phyloP scores from a whole-genome alignment of 2,797 vertebrate species.

The Pangasius macronema region DNA sequence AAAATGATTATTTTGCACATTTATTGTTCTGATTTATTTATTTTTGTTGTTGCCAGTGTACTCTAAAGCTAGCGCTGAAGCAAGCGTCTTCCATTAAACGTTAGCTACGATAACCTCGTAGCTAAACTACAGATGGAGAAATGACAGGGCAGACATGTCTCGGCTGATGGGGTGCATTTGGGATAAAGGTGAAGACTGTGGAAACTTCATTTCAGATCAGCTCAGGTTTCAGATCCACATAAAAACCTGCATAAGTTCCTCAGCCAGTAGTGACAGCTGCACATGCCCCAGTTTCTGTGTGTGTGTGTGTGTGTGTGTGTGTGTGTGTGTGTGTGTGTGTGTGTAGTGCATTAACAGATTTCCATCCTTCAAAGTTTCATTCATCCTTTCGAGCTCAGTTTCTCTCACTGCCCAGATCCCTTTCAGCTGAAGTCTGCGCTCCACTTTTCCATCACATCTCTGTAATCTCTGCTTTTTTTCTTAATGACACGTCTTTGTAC shows the following conservation, averaged over 20 bases:
- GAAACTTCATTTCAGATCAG: not conserved
- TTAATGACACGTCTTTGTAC: conserved; percentile 16
- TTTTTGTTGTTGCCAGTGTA: not conserved
- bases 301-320: not conserved
- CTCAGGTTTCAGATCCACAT: not conserved
- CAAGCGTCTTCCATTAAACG: not conserved
- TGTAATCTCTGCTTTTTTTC: conserved; percentile 44
- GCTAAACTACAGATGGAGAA: not conserved
- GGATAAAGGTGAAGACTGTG: not conserved
- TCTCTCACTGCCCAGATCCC: not conserved
- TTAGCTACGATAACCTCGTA: not conserved
- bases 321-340: not conserved
- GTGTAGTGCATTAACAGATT: not conserved
- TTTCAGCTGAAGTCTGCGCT: not conserved
- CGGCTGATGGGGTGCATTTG: not conserved
- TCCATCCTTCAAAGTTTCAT: conserved; percentile 4
- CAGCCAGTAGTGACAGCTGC: not conserved
- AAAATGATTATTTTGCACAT: not conserved
- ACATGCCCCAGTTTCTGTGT: not conserved
- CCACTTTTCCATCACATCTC: not conserved
- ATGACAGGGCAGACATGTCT: not conserved
- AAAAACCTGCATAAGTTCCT: not conserved
- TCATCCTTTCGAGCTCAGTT: conserved; percentile 1
- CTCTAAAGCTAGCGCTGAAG: not conserved
- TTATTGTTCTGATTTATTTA: not conserved